phyloP scores from a whole-genome alignment of 2,797 vertebrate species.

The Galagoides demidoff region DNA sequence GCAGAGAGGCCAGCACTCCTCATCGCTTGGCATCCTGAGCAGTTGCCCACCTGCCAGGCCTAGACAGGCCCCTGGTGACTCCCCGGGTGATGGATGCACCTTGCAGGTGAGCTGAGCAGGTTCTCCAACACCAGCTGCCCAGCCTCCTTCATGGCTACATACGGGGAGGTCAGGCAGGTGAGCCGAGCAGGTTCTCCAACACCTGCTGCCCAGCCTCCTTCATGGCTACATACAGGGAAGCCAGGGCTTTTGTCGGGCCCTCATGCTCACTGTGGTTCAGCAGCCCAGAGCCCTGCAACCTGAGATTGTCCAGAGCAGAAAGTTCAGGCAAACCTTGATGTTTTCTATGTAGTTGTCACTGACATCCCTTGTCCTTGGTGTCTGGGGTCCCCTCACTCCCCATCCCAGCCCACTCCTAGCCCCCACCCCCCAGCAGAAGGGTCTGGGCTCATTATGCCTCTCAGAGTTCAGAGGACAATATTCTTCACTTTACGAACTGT shows the following conservation, averaged over 20 bases:
- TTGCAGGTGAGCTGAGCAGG: not conserved
- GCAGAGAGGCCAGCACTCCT: not conserved
- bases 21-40: not conserved
- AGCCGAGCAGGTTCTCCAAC: too few species aligned
- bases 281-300: not conserved
- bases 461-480: not conserved
- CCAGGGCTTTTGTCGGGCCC: not conserved
- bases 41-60: not conserved
- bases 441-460: not conserved
- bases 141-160: accelerated
- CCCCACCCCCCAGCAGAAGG: not conserved
- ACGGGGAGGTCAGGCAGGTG: not conserved
- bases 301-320: not conserved
- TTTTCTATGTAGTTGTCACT: not conserved
- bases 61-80: not conserved
- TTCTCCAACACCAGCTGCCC: too few species aligned
- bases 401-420: not conserved
- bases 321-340: not conserved
- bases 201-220: too few species aligned
- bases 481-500: not conserved
- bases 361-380: not conserved
- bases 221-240: accelerated
- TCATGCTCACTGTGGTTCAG: not conserved
- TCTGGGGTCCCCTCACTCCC: not conserved
- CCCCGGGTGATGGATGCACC: not conserved